Evolutionary conservation across 2,113 vertebrate species (phyloP).

Genomic region (Podarcis muralis): DNA sequence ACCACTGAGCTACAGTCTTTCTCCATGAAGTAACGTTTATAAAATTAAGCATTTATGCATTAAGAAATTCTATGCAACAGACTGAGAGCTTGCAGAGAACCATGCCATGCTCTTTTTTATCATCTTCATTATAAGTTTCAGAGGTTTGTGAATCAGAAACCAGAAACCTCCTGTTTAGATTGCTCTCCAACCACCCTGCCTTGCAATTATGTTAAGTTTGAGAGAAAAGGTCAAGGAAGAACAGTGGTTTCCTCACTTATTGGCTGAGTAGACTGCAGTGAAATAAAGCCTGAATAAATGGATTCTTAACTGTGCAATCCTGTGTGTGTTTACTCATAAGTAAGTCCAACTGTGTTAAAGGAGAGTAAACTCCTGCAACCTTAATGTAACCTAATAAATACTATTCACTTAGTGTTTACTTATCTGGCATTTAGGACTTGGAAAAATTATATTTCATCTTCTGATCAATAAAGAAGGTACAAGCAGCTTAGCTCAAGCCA

Average conservation of each 20-base stretch:
- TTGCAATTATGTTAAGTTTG: constrained; percentile 5
- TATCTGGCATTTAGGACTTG: background rate
- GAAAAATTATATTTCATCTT: background rate
- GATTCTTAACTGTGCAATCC: background rate
- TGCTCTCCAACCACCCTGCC: background rate
- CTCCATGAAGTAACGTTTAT: background rate
- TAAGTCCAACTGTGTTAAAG: background rate
- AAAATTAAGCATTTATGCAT: background rate
- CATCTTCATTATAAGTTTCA: background rate
- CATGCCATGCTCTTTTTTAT: background rate
- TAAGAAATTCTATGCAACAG: background rate
- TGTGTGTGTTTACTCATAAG: background rate
- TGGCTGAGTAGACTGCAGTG: background rate
- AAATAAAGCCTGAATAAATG: background rate
- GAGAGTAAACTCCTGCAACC: background rate
- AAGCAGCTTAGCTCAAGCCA: background rate
- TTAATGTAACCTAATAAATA: constrained; percentile 1
- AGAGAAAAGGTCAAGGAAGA: background rate
- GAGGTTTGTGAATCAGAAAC: background rate
- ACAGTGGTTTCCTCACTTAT: background rate
- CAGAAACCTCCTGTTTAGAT: background rate
- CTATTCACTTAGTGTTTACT: background rate
- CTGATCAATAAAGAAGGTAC: background rate
- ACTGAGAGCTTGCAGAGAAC: background rate
- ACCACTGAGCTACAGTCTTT: background rate